phyloP scores from a whole-genome alignment of 1,140 invertebrate genomes.

The Drosophila takahashii region DNA sequence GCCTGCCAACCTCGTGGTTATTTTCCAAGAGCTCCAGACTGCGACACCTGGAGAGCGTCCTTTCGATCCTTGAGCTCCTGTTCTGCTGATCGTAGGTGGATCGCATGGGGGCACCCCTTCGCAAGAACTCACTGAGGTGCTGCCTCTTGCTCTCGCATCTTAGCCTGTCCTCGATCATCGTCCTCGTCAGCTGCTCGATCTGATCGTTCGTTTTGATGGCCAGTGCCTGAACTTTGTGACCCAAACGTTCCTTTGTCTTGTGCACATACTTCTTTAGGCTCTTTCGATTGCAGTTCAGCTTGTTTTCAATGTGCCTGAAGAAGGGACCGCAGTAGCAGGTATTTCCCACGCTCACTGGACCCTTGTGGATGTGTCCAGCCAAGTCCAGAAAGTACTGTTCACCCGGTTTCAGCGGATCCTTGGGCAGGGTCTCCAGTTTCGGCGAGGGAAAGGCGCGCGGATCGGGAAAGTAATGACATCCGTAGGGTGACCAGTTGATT shows the following conservation, averaged over 20 bases:
- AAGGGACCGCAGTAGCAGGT: conserved; percentile 91
- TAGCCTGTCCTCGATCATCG: conserved; percentile 88
- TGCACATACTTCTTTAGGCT: conserved; percentile 94
- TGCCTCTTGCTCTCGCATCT: conserved; percentile 88
- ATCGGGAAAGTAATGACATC: conserved; percentile 94
- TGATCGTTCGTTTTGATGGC: conserved; percentile 91
- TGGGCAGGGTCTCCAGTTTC: conserved; percentile 92
- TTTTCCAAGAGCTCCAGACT: conserved; percentile 88
- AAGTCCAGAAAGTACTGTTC: conserved; percentile 98
- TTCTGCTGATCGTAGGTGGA: conserved; percentile 85
- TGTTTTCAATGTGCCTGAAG: conserved; percentile 93
- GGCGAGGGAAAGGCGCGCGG: conserved; percentile 93
- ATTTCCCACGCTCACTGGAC: conserved; percentile 94
- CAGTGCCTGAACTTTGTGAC: conserved; percentile 94
- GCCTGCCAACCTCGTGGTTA: conserved; percentile 77
- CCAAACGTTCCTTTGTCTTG: conserved; percentile 91
- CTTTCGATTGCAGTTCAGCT: conserved; percentile 93
- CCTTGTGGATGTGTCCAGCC: conserved; percentile 98
- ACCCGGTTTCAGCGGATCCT: conserved; percentile 93
- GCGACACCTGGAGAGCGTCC: conserved; percentile 87
- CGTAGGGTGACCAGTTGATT: conserved; percentile 93
- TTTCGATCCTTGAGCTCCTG: conserved; percentile 86
- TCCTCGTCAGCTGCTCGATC: conserved; percentile 89
- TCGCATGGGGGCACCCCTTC: conserved; percentile 58
- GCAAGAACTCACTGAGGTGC: conserved; percentile 88